Evolutionary conservation across 2,113 vertebrate genomes (phyloP).

Genomic region (Pelecanus crispus): DNA sequence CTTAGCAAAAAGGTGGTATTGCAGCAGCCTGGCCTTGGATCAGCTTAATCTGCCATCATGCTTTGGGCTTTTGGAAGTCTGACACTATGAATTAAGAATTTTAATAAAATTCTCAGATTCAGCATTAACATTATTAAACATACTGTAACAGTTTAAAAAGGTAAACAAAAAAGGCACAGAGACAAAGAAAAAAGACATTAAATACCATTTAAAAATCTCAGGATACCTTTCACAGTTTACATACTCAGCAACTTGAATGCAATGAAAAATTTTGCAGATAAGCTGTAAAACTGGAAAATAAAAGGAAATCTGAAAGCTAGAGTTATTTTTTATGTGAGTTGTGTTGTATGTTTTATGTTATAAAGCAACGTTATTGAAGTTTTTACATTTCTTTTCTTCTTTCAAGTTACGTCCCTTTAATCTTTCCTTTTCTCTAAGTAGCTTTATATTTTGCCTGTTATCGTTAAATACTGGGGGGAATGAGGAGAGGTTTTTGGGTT

Average conservation of each 20-base stretch:
- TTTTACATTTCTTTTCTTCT: neutral
- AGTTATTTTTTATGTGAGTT: neutral
- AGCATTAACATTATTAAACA: neutral
- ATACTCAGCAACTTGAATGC: neutral
- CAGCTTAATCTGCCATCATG: neutral
- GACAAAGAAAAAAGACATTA: neutral
- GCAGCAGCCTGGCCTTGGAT: neutral
- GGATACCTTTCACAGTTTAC: neutral
- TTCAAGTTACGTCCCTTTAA: constrained; percentile 9
- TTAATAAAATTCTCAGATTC: constrained; percentile 5
- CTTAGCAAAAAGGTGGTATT: neutral
- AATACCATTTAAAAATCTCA: neutral
- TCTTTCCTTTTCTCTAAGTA: neutral
- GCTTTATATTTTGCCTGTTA: neutral
- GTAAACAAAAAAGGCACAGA: neutral
- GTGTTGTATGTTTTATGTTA: neutral
- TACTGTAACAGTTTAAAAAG: neutral
- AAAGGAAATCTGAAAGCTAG: neutral
- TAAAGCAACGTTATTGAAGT: neutral
- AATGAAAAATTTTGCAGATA: neutral
- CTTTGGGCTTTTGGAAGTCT: neutral
- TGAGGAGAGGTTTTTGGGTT: neutral
- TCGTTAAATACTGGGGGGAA: neutral
- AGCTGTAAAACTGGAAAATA: neutral
- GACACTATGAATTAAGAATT: neutral